phyloP scores from a whole-genome alignment of 2,797 vertebrate species.

The Odontamblyopus lacepedii region DNA sequence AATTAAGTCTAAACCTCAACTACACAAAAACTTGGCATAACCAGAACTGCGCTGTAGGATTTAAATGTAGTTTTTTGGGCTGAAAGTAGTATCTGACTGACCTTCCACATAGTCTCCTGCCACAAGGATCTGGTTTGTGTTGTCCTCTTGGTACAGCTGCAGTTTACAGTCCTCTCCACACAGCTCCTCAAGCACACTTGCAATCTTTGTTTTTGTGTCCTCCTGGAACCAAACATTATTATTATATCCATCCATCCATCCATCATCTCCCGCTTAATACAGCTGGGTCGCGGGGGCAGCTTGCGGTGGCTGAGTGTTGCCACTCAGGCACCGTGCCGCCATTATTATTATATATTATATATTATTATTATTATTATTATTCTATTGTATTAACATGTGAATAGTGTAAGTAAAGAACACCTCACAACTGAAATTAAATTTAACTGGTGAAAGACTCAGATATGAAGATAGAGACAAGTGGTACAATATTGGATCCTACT shows the following conservation, averaged over 20 bases:
- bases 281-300: too few relatives aligned
- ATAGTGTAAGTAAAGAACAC: too few relatives aligned
- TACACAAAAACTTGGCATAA: too few relatives aligned
- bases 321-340: too few relatives aligned
- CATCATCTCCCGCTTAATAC: too few relatives aligned
- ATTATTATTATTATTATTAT: not conserved
- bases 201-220: conserved; percentile 65
- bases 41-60: not conserved
- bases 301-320: too few relatives aligned
- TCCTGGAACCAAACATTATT: conserved; percentile 49
- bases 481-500: too few relatives aligned
- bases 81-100: conserved; percentile 25
- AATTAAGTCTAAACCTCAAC: not conserved
- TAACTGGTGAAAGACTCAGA: too few relatives aligned
- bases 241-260: too few relatives aligned
- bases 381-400: not conserved
- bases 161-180: conserved; percentile 76
- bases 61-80: not conserved
- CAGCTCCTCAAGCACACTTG: conserved; percentile 66
- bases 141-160: conserved; percentile 74
- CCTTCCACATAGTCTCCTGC: conserved; percentile 79
- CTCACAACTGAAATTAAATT: too few relatives aligned
- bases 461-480: too few relatives aligned
- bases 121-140: conserved; percentile 67
- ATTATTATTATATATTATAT: not conserved